Percentiles rank a stretch among this genome's conserved stretches.
phyloP scores from a whole-genome alignment of 2,113 vertebrate species.

The Prochilodus magdalenae region DNA sequence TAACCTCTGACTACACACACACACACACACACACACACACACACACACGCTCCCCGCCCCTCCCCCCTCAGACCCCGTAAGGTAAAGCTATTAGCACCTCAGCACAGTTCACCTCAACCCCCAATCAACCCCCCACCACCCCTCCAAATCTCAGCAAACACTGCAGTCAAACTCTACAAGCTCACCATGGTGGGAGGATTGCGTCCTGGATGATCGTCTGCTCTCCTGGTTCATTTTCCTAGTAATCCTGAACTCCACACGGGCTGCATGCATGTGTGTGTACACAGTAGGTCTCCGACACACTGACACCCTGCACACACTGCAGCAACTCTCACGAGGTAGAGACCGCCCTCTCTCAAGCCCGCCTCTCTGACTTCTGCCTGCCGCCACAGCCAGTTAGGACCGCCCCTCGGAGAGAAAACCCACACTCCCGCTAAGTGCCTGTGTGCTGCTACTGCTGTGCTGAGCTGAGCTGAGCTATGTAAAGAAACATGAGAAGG shows the following conservation, averaged over 20 bases:
- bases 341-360: constrained; percentile 64
- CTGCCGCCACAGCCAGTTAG: constrained; percentile 43
- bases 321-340: constrained; percentile 50
- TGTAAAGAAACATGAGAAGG: constrained; percentile 14
- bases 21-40: constrained; percentile 33
- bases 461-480: neutral
- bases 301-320: constrained; percentile 62
- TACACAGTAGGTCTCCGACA: constrained; percentile 53
- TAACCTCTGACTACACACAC: neutral
- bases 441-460: constrained; percentile 15
- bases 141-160: neutral
- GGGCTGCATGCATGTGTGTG: constrained; percentile 12
- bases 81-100: constrained; percentile 60
- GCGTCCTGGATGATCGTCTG: constrained; percentile 40
- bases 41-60: constrained; percentile 23
- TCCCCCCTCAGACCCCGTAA: constrained; percentile 52
- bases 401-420: constrained; percentile 30
- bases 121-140: neutral
- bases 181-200: constrained; percentile 69
- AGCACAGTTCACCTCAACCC: constrained; percentile 11
- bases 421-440: neutral
- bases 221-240: constrained; percentile 60
- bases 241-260: constrained; percentile 12
- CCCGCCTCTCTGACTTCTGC: constrained; percentile 12
- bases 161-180: neutral